These are phyloP conservation scores for Lasius fuliginosus DNA, from an alignment of 2,888 invertebrate genomes.

Conservation along the genomic window DNA sequence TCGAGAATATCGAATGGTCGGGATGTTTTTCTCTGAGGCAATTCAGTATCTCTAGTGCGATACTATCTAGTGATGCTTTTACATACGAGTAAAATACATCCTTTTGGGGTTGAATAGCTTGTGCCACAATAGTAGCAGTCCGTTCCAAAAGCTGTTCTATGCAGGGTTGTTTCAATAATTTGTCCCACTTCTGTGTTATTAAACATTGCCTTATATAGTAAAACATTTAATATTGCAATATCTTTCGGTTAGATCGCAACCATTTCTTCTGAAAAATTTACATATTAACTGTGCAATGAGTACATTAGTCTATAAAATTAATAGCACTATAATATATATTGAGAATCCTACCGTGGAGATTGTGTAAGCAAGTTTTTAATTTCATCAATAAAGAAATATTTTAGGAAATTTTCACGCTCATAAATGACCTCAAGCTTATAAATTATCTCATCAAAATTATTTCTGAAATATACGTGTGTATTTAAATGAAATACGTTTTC, in stretches of 20 bases:
- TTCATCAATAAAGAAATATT: no score
- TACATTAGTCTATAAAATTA: no score
- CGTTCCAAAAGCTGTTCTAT: not conserved
- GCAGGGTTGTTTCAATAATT: not conserved
- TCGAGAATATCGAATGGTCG: not conserved
- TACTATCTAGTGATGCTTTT: not conserved
- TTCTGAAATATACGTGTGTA: no score
- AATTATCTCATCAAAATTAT: no score
- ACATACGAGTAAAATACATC: no score
- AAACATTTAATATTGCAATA: no score
- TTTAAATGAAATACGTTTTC: no score
- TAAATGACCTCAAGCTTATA: no score
- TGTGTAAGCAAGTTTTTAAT: no score
- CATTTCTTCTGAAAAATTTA: not conserved
- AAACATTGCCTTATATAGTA: not conserved
- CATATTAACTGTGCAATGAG: not conserved
- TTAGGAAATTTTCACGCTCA: no score
- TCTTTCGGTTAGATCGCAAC: not conserved
- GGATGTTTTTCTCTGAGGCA: not conserved
- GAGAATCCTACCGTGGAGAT: no score
- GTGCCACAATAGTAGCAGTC: not conserved
- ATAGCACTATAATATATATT: no score
- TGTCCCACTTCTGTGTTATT: not conserved
- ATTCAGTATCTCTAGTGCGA: not conserved
- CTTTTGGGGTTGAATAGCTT: not conserved